Conservation (phyloP, 2,113 vertebrate genomes). For the Paradisaea rubra region DNA sequence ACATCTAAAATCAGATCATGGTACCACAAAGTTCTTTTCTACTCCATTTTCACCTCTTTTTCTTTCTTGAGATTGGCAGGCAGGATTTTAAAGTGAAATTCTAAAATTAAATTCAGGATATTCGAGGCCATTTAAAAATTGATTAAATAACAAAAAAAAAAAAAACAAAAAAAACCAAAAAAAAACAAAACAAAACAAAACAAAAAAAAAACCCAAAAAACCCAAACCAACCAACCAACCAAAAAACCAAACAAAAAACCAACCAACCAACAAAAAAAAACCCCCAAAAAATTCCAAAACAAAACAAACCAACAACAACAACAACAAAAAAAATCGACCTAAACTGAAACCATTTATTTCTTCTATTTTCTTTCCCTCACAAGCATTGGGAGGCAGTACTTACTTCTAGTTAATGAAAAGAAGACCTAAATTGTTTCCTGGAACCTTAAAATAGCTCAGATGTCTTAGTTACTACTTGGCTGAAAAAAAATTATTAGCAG, state of each 20-base stretch:
- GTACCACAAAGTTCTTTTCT: background rate
- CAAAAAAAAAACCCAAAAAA: background rate
- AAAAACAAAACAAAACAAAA: background rate
- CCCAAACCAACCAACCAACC: too few species aligned
- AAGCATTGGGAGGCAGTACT: background rate
- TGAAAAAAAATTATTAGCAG: constrained; percentile 6
- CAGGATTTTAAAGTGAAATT: background rate
- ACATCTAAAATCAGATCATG: background rate
- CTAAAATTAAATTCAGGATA: background rate
- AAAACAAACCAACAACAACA: background rate
- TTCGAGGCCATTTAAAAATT: background rate
- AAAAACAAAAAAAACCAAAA: background rate
- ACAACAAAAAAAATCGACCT: background rate
- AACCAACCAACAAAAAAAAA: background rate
- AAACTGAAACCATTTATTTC: background rate
- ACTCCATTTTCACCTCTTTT: background rate
- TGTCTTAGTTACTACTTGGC: background rate
- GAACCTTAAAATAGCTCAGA: constrained; percentile 7
- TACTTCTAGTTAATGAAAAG: background rate
- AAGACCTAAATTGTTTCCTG: background rate
- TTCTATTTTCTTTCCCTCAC: background rate
- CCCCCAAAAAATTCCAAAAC: background rate
- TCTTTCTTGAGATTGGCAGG: background rate
- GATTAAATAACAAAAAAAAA: background rate
- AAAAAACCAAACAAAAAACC: too few species aligned